A percentile compares a stretch with the other conserved stretches of the same genome.
These are phyloP conservation scores for Brachyptera risi DNA, from an alignment of 2,888 invertebrate genomes.

Conservation along the genomic window DNA sequence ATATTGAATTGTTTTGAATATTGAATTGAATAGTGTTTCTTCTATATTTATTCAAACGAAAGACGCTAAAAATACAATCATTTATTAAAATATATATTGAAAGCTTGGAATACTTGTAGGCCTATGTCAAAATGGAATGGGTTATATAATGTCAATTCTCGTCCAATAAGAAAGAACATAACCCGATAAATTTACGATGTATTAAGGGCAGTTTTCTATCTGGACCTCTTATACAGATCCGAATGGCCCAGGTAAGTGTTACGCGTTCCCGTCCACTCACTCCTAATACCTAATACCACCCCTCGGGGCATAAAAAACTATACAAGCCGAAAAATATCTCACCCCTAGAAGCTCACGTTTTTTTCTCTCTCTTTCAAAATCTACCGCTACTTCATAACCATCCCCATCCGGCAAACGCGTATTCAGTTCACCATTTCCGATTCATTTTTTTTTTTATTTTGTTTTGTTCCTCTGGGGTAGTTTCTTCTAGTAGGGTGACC, in stretches of 20 bases:
- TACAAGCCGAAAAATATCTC: conserved; percentile 10
- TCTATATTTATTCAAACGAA: too few species aligned
- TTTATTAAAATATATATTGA: too few species aligned
- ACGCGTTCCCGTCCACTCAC: conserved; percentile 11
- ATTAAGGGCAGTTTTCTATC: conserved; percentile 1
- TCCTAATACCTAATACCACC: conserved; percentile 4
- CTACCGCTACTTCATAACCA: conserved; percentile 10
- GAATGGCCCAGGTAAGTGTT: conserved; percentile 2
- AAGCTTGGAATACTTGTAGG: too few species aligned
- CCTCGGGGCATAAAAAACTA: conserved; percentile 4
- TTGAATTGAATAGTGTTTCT: too few species aligned
- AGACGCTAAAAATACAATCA: too few species aligned
- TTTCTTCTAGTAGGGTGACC: conserved; percentile 25
- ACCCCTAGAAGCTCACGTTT: conserved; percentile 18
- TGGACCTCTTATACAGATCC: background rate
- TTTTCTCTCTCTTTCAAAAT: background rate
- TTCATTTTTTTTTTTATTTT: background rate
- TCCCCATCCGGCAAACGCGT: conserved; percentile 6
- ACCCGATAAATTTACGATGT: background rate
- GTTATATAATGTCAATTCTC: background rate
- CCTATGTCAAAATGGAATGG: background rate
- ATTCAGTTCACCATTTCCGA: conserved; percentile 9
- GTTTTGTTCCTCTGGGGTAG: conserved; percentile 1
- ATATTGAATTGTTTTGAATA: too few species aligned
- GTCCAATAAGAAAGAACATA: background rate